Evolutionary conservation across 2,797 vertebrate species (phyloP).

Genomic region (Masticophis lateralis): DNA sequence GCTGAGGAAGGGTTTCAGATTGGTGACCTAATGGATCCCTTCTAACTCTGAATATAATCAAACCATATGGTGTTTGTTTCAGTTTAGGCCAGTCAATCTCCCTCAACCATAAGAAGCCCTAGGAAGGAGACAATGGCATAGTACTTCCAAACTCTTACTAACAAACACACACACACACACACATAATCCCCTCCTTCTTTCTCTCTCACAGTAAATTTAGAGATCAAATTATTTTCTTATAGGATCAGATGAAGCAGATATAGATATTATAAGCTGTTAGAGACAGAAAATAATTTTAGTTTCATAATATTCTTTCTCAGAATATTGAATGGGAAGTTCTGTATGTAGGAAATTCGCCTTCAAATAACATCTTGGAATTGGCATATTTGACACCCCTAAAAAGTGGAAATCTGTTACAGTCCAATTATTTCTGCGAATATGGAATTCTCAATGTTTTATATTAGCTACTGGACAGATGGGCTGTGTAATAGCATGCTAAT

Average conservation of each 20-base stretch:
- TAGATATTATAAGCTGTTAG: not conserved
- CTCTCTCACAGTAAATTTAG: not conserved
- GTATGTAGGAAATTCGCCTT: not conserved
- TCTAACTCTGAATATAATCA: not conserved
- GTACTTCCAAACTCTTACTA: not conserved
- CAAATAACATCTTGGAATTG: not conserved
- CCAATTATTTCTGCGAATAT: not conserved
- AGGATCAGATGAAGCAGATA: not conserved
- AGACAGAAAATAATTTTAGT: not conserved
- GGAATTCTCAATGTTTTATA: not conserved
- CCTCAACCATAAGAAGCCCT: not conserved
- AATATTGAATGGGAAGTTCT: not conserved
- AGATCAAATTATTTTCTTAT: not conserved
- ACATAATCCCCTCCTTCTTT: not conserved
- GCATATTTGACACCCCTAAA: not conserved
- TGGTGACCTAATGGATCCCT: not conserved
- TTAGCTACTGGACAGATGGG: not conserved
- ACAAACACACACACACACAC: not conserved
- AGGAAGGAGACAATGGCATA: not conserved
- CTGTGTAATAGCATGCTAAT: not conserved
- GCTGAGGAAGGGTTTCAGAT: not conserved
- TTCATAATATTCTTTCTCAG: not conserved
- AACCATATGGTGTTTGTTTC: not conserved
- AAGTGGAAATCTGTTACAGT: not conserved
- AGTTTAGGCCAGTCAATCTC: not conserved